Conservation (phyloP, 2,113 vertebrate species). For the Hirundichthys speculiger region DNA sequence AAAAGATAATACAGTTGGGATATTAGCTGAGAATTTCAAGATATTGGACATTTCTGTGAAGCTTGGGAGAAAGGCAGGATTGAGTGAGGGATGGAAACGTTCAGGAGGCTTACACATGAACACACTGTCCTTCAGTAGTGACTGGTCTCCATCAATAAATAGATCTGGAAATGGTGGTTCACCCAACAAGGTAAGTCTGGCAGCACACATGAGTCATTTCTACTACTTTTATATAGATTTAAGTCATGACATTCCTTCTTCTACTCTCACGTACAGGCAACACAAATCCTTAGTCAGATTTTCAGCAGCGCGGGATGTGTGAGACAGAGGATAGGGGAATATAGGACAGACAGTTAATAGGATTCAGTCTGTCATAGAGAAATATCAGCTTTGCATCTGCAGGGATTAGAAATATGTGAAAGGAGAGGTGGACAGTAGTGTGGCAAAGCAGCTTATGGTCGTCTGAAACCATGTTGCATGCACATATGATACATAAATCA, state of each 20-base stretch:
- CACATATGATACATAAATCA: slow-evolving; percentile 29
- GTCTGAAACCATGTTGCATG: slow-evolving; percentile 32
- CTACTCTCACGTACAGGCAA: slow-evolving; percentile 14
- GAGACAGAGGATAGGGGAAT: slow-evolving; percentile 50
- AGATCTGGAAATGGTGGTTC: neutral
- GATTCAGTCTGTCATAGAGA: slow-evolving; percentile 66
- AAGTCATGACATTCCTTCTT: slow-evolving; percentile 35
- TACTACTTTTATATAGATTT: slow-evolving; percentile 55
- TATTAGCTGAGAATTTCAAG: slow-evolving; percentile 23
- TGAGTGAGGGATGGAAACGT: slow-evolving; percentile 32
- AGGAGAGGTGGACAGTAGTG: slow-evolving; percentile 64
- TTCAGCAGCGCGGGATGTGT: slow-evolving; percentile 13
- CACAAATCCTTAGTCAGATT: slow-evolving; percentile 22
- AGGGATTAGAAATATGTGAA: slow-evolving; percentile 69
- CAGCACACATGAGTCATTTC: slow-evolving; percentile 23
- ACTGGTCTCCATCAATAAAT: neutral
- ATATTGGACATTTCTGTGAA: slow-evolving; percentile 16
- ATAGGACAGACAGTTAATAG: slow-evolving; percentile 75
- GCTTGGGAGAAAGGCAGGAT: neutral
- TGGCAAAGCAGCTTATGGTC: slow-evolving; percentile 72
- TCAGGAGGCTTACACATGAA: slow-evolving; percentile 9
- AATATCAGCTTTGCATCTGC: slow-evolving; percentile 79
- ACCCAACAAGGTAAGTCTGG: neutral
- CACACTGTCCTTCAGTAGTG: neutral
- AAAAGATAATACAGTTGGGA: slow-evolving; percentile 25